Conservation (phyloP, 2,888 invertebrate genomes). For the Pseudanteris insignis region DNA sequence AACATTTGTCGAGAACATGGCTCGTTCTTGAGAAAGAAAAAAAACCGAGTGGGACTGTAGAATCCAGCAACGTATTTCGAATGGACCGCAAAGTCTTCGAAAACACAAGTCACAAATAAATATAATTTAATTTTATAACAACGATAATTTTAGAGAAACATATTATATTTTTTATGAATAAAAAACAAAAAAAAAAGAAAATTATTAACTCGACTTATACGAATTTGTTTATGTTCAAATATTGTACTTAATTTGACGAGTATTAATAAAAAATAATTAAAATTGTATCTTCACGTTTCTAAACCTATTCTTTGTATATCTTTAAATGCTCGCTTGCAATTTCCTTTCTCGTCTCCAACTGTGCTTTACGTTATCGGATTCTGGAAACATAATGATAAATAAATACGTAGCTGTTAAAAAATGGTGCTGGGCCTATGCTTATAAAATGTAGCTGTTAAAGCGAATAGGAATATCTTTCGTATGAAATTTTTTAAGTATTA, state of each 20-base stretch:
- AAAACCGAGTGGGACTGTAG: slow-evolving; percentile 60
- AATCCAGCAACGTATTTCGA: slow-evolving; percentile 51
- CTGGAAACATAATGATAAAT: slow-evolving; percentile 55
- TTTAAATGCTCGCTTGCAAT: not conserved
- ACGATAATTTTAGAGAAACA: not conserved
- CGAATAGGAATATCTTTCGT: no score
- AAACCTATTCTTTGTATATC: not conserved
- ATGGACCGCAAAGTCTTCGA: slow-evolving; percentile 12
- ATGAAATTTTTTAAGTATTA: no score
- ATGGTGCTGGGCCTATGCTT: slow-evolving; percentile 59
- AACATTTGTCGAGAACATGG: slow-evolving; percentile 12
- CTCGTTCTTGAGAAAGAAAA: not conserved
- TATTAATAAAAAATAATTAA: slow-evolving; percentile 16
- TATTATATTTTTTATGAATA: no score
- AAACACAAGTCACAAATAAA: slow-evolving; percentile 12
- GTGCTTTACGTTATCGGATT: slow-evolving; percentile 1
- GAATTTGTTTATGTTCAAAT: not conserved
- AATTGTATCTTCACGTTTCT: slow-evolving; percentile 1
- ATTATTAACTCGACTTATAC: no score
- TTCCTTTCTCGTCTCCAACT: not conserved
- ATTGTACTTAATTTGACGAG: slow-evolving; percentile 17
- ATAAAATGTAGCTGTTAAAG: slow-evolving; percentile 37
- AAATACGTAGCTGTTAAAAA: slow-evolving; percentile 49
- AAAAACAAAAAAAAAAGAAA: no score
- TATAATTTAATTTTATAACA: not conserved